These are phyloP conservation scores for Anguilla rostrata DNA, from an alignment of 2,113 vertebrate species.

Conservation along the genomic window DNA sequence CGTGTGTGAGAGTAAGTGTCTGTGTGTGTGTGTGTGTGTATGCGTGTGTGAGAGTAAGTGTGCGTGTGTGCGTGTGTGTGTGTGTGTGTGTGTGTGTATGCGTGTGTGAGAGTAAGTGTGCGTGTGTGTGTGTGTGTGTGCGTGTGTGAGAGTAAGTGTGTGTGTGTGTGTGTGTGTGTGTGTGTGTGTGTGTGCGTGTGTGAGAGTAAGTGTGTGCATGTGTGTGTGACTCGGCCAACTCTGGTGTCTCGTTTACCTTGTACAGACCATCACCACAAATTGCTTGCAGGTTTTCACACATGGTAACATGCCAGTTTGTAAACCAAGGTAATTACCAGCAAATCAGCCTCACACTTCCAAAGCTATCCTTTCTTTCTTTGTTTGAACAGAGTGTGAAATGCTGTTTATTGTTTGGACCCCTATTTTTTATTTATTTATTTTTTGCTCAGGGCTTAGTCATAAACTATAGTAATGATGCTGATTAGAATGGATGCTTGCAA, in stretches of 20 bases:
- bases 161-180: neutral
- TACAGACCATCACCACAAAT: constrained; percentile 64
- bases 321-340: constrained; percentile 67
- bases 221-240: constrained; percentile 15
- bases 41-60: neutral
- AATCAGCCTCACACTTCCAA: constrained; percentile 62
- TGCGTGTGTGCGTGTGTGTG: neutral
- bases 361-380: constrained; percentile 58
- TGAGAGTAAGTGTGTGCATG: neutral
- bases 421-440: too few relatives aligned
- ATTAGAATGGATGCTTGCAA: constrained; percentile 2
- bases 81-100: too few relatives aligned
- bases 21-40: neutral
- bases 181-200: neutral
- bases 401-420: constrained; percentile 25
- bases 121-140: neutral
- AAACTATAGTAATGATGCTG: constrained; percentile 1
- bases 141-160: too few relatives aligned
- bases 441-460: neutral
- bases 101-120: neutral
- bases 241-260: constrained; percentile 54
- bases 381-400: constrained; percentile 24
- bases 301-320: constrained; percentile 68
- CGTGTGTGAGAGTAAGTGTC: neutral
- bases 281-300: constrained; percentile 71